Evolutionary conservation across 2,113 vertebrate genomes (phyloP).

Genomic region (Hippocampus guttulatus): DNA sequence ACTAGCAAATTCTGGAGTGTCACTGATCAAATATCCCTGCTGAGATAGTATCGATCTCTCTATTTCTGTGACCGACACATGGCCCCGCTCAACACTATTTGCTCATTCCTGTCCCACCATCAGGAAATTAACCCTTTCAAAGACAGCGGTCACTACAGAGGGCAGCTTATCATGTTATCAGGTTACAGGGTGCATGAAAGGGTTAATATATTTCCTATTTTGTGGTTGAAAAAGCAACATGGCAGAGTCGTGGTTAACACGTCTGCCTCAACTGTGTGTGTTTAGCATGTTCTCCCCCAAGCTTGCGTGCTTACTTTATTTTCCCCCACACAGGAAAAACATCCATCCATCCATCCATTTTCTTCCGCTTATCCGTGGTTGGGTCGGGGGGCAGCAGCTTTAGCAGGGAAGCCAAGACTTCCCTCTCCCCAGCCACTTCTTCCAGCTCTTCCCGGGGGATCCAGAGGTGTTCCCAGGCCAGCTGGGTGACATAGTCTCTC

Average conservation of each 20-base stretch:
- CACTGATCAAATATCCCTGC: constrained; percentile 57
- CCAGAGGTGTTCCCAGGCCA: too few relatives aligned
- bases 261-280: not conserved
- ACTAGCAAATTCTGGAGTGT: constrained; percentile 23
- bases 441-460: too few relatives aligned
- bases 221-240: not conserved
- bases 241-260: not conserved
- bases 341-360: too few relatives aligned
- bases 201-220: not conserved
- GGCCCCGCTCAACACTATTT: constrained; percentile 12
- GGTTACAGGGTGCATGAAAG: too few relatives aligned
- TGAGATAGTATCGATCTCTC: constrained; percentile 63
- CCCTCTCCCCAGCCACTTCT: too few relatives aligned
- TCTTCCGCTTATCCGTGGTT: too few relatives aligned
- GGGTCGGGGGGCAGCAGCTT: too few relatives aligned
- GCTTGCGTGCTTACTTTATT: not conserved
- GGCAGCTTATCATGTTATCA: too few relatives aligned
- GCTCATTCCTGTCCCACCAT: not conserved
- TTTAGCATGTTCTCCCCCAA: not conserved
- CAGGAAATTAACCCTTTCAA: not conserved
- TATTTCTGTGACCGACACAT: constrained; percentile 46
- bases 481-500: too few relatives aligned
- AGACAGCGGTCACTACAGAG: too few relatives aligned
- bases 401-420: too few relatives aligned
- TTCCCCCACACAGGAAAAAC: too few relatives aligned